phyloP scores from a whole-genome alignment of 2,113 vertebrate genomes.

The Ibidorhyncha struthersii region DNA sequence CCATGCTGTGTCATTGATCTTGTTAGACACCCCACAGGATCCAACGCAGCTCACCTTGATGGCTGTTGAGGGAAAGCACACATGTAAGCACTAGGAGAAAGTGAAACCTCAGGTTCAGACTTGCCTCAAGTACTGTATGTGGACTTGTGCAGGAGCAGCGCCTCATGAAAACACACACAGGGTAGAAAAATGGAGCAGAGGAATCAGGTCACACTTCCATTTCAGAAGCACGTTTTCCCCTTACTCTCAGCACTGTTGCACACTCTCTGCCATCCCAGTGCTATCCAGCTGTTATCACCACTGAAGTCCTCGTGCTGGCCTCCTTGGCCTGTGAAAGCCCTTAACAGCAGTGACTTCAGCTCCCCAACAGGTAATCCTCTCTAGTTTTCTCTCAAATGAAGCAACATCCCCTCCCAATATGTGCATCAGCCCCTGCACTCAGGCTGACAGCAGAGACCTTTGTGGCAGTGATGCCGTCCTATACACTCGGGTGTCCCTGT shows the following conservation, averaged over 20 bases:
- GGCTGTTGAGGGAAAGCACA: slow-evolving; percentile 69
- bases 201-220: background rate
- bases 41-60: slow-evolving; percentile 93
- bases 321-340: background rate
- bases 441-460: background rate
- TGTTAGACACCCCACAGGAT: slow-evolving; percentile 88
- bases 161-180: background rate
- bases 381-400: background rate
- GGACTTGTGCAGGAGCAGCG: background rate
- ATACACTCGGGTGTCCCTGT: background rate
- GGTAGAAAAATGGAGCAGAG: background rate
- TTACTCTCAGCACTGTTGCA: background rate
- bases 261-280: background rate
- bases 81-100: background rate
- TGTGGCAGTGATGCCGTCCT: background rate
- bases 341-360: background rate
- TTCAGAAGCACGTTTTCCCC: background rate
- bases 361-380: background rate
- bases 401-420: background rate
- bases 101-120: background rate
- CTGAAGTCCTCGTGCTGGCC: background rate
- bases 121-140: background rate
- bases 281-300: background rate
- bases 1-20: slow-evolving; percentile 84
- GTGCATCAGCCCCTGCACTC: background rate